A percentile compares a stretch with the other conserved stretches of the same genome.
phyloP scores from a whole-genome alignment of 2,888 invertebrate genomes.

The Galerucella calmariensis region DNA sequence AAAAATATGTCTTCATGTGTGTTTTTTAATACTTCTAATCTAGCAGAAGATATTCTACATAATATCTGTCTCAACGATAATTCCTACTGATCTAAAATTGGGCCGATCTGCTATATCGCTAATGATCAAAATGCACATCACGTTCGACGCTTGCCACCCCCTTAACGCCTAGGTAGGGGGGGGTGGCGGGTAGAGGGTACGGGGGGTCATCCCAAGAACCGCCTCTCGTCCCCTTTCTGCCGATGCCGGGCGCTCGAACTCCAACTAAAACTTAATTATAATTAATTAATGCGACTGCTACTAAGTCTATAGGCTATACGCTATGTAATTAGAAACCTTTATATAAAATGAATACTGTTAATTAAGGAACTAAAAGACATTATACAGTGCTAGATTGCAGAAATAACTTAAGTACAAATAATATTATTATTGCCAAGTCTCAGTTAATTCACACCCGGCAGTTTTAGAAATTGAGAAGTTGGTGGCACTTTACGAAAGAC shows the following conservation, averaged over 20 bases:
- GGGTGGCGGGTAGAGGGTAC: neutral
- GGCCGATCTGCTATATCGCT: conserved; percentile 62
- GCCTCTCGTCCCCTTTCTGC: conserved; percentile 58
- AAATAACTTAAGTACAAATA: conserved; percentile 64
- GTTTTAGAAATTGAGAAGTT: conserved; percentile 43
- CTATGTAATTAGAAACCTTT: conserved; percentile 71
- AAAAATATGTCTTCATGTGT: too few relatives aligned
- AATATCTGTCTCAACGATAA: neutral
- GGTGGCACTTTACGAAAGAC: conserved; percentile 31
- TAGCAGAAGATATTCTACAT: too few relatives aligned
- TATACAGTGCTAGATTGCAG: conserved; percentile 64
- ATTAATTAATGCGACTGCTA: conserved; percentile 68
- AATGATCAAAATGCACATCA: conserved; percentile 65
- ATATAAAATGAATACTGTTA: conserved; percentile 72
- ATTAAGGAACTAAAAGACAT: conserved; percentile 71
- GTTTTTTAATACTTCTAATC: too few relatives aligned
- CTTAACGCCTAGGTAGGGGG: conserved; percentile 1
- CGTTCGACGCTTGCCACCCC: conserved; percentile 60
- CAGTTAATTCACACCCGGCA: conserved; percentile 45
- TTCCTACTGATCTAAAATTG: conserved; percentile 50
- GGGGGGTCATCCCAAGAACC: conserved; percentile 31
- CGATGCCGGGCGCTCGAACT: conserved; percentile 62
- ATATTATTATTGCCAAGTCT: conserved; percentile 56
- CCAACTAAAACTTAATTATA: conserved; percentile 86
- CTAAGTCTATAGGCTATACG: conserved; percentile 68